Conservation (phyloP, 1,140 invertebrate species). For the Augochlora pura region DNA sequence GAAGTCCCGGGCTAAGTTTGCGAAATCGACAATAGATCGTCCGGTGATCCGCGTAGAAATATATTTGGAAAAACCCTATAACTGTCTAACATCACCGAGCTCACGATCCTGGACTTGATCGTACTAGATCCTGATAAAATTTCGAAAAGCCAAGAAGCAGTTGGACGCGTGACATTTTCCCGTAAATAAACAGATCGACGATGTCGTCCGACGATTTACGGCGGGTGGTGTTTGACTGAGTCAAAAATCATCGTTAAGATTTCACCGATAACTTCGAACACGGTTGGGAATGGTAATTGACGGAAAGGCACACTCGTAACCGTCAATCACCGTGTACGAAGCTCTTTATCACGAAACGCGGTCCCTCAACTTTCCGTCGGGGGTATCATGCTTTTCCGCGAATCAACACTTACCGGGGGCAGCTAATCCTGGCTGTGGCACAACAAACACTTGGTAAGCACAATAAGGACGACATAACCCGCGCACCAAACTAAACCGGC, state of each 20-base stretch:
- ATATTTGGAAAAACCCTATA: conserved; percentile 14
- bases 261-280: conserved; percentile 32
- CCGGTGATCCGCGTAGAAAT: background rate
- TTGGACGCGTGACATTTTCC: background rate
- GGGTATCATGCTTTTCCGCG: background rate
- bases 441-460: conserved; percentile 48
- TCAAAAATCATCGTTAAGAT: conserved; percentile 5
- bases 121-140: background rate
- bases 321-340: conserved; percentile 20
- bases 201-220: too few relatives aligned
- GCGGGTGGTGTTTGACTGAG: background rate
- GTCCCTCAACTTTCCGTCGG: background rate
- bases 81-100: conserved; percentile 8
- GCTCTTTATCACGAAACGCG: background rate
- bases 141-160: background rate
- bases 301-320: conserved; percentile 21
- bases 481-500: conserved; percentile 67
- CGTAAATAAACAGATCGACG: background rate
- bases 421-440: conserved; percentile 50
- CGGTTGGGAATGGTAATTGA: conserved; percentile 38
- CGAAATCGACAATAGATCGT: background rate
- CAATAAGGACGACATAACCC: conserved; percentile 67
- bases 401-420: conserved; percentile 60
- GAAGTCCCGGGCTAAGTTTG: conserved; percentile 27
- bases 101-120: conserved; percentile 1